Percentiles rank a stretch among this genome's conserved stretches.
phyloP scores from a whole-genome alignment of 2,797 vertebrate species.

The Columba guinea region DNA sequence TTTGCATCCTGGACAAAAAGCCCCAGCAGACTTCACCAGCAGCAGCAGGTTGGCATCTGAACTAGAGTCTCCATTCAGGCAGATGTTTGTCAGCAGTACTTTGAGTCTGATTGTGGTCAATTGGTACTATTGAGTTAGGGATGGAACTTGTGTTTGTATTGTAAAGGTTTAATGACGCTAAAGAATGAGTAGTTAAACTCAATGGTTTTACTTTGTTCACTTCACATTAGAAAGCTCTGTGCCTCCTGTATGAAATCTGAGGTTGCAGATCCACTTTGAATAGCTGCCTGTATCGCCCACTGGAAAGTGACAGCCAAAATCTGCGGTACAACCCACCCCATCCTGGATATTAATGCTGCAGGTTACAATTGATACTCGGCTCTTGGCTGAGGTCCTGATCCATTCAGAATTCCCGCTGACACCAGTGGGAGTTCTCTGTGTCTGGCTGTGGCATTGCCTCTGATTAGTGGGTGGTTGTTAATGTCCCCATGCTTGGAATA shows the following conservation, averaged over 20 bases:
- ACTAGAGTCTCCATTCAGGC: background rate
- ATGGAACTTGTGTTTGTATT: background rate
- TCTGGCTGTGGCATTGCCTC: constrained; percentile 42
- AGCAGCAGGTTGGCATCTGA: rapidly evolving
- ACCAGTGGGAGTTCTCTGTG: constrained; percentile 54
- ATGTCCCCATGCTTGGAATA: constrained; percentile 67
- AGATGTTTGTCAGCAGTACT: background rate
- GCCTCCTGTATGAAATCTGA: background rate
- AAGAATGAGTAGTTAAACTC: background rate
- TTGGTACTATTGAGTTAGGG: background rate
- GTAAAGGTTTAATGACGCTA: background rate
- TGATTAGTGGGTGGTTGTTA: constrained; percentile 72
- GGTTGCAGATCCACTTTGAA: background rate
- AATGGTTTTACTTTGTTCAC: background rate
- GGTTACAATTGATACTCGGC: background rate
- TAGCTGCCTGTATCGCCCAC: background rate
- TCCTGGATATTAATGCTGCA: background rate
- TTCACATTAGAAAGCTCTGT: background rate
- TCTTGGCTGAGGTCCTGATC: constrained; percentile 10
- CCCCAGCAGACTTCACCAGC: background rate
- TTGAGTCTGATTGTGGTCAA: background rate
- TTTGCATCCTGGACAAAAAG: background rate
- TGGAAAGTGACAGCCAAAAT: background rate
- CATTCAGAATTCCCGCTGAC: constrained; percentile 36
- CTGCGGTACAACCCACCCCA: background rate